Base-by-base conservation (phyloP, 92 coral and sea anemone species). In the Nematostella vectensis region DNA sequence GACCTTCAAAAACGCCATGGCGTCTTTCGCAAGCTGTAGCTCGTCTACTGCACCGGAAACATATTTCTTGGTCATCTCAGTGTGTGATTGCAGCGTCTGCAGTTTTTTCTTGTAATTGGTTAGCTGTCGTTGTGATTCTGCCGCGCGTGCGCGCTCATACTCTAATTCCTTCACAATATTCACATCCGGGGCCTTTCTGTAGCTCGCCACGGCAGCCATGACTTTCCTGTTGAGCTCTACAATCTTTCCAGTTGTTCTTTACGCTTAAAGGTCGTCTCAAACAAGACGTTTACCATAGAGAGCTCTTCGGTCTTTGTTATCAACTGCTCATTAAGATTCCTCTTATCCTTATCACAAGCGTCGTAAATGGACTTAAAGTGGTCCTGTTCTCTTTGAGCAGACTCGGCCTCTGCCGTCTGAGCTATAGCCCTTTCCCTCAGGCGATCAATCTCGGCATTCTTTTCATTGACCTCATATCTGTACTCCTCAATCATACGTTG, bases 211-310 rank as follows among this genome's bases (percentile, higher is more conserved):
- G 13, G 71, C 73, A 48, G 42, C 59, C 38, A 47, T 31, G 26
- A 73, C 24, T 40, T 70, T 78, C 50, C 68, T 67, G 31, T 66
- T 68, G 3, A 75, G 62, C 27, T 48, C 68, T 15, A 54, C 63
- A 21, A 65, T 11, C 57, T 33, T 50, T 82, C 96, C 23, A 87
- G 72, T 60, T 87, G 77, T 20, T 82, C 79, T 44, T 87, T 87
- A 16, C 67, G 74, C 58, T 79, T 82, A 36, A 83, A 27, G 4
- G 74, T 63, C 31, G 62, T 23, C 30, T 63, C 82, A 51, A 64
- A 61, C 48, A 58, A n/a, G 31, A 31, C 61, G 25, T 67, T 69
- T 18, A 40, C 62, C 20, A 58, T 57, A 11, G 37, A 40, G 9
- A 57, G 21, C 47, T 70, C 72, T 2, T 50, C 68, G 18, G 30